Conservation (phyloP, 1,140 invertebrate species). For the Magallana angulata region DNA sequence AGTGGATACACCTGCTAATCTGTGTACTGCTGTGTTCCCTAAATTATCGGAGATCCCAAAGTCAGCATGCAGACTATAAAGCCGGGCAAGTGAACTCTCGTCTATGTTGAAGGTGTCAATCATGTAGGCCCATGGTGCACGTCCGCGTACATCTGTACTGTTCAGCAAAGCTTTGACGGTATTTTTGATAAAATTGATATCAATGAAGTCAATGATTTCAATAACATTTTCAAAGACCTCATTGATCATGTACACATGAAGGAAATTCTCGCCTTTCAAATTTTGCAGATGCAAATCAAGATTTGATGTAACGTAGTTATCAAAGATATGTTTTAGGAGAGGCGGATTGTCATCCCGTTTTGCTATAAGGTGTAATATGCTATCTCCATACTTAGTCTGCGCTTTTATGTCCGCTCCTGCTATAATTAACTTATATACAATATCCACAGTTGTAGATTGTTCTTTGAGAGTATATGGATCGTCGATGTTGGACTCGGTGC, state of each 20-base stretch:
- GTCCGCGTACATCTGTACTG: slow-evolving; percentile 9
- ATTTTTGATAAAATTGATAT: neutral
- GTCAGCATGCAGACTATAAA: neutral
- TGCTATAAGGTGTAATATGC: slow-evolving; percentile 40
- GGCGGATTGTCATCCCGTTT: slow-evolving; percentile 18
- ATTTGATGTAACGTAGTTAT: neutral
- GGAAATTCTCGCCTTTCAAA: slow-evolving; percentile 40
- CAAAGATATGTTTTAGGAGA: neutral
- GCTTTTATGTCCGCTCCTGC: slow-evolving; percentile 1
- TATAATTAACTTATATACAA: neutral
- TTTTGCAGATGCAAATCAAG: neutral
- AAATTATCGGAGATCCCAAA: neutral
- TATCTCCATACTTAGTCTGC: slow-evolving; percentile 29
- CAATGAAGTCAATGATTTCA: neutral
- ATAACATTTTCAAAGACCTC: slow-evolving; percentile 35
- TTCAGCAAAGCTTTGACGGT: neutral
- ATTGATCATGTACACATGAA: slow-evolving; percentile 37
- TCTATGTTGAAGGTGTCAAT: slow-evolving; percentile 15
- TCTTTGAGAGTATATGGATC: neutral
- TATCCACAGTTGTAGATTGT: neutral
- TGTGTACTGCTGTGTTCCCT: slow-evolving; percentile 38
- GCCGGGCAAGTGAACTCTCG: neutral
- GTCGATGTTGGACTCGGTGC: neutral
- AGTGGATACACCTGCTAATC: neutral
- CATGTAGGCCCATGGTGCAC: slow-evolving; percentile 34